Evolutionary conservation across 2,113 vertebrate species (phyloP).

Genomic region (Benitochromis conjunctus): DNA sequence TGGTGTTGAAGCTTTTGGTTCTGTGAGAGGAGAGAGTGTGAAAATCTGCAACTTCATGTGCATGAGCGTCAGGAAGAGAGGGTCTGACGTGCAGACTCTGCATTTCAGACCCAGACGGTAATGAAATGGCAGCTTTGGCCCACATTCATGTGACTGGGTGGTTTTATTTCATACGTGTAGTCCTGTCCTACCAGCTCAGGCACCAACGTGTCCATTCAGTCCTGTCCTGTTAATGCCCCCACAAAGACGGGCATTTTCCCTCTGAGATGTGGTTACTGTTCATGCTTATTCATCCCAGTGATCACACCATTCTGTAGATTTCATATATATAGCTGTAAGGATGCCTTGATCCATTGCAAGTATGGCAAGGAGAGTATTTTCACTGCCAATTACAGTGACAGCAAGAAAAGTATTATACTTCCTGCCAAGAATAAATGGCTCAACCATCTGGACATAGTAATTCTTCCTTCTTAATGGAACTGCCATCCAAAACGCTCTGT

Average conservation of each 20-base stretch:
- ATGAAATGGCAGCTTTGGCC: neutral
- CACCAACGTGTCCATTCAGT: neutral
- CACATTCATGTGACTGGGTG: neutral
- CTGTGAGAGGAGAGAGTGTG: slow-evolving; percentile 17
- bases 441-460: slow-evolving; percentile 32
- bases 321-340: neutral
- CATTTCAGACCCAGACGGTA: neutral
- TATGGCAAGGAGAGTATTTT: neutral
- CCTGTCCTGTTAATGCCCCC: neutral
- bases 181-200: neutral
- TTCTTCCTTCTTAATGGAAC: slow-evolving; percentile 9
- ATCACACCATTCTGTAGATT: neutral
- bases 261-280: neutral
- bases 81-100: neutral
- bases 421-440: slow-evolving; percentile 28
- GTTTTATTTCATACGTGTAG: neutral
- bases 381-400: slow-evolving; percentile 16
- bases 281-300: neutral
- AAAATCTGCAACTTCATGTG: slow-evolving; percentile 9
- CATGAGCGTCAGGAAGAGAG: neutral
- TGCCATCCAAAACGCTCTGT: neutral
- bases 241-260: neutral
- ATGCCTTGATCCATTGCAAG: neutral
- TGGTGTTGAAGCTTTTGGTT: slow-evolving; percentile 1
- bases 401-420: slow-evolving; percentile 6